phyloP scores from a whole-genome alignment of 53 echinoderm and acorn worm species.

The Patiria pectinifera region DNA sequence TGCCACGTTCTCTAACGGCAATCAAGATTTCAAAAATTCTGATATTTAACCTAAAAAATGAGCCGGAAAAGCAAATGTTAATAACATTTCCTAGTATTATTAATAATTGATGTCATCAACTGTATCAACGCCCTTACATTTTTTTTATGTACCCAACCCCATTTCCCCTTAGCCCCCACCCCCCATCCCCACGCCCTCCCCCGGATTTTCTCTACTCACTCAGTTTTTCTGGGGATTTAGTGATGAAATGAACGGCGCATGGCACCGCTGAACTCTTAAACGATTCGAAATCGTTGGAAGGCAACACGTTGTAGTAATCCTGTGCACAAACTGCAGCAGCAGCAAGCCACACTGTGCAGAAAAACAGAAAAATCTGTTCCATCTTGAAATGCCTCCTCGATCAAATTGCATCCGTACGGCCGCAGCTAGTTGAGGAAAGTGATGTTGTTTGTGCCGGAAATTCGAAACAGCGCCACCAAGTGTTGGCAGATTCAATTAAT shows the following conservation, averaged over 20 bases:
- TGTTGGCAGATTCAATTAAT: background rate
- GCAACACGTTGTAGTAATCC: slow-evolving; percentile 32
- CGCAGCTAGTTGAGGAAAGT: too few species aligned
- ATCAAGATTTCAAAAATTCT: too few species aligned
- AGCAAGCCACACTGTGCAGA: background rate
- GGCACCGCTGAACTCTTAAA: slow-evolving; percentile 27
- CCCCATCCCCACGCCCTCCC: background rate
- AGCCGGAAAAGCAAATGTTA: too few species aligned
- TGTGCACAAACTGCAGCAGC: background rate
- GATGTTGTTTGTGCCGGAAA: background rate
- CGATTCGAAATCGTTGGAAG: slow-evolving; percentile 32
- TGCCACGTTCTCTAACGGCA: too few species aligned
- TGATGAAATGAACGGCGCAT: slow-evolving; percentile 43
- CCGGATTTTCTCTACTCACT: background rate
- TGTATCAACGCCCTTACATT: too few species aligned
- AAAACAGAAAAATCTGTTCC: slow-evolving; percentile 34
- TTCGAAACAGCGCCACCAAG: slow-evolving; percentile 45
- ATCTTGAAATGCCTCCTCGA: background rate
- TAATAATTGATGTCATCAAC: too few species aligned
- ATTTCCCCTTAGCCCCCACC: too few species aligned
- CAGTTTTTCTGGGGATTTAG: slow-evolving; percentile 13
- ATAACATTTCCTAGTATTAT: too few species aligned
- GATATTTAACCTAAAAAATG: too few species aligned
- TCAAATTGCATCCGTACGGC: too few species aligned
- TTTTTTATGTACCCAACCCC: too few species aligned